Percentiles rank a stretch among this genome's conserved stretches.
These are phyloP conservation scores for Stenoptilia bipunctidactyla DNA, from an alignment of 2,888 invertebrate species.

Conservation along the genomic window DNA sequence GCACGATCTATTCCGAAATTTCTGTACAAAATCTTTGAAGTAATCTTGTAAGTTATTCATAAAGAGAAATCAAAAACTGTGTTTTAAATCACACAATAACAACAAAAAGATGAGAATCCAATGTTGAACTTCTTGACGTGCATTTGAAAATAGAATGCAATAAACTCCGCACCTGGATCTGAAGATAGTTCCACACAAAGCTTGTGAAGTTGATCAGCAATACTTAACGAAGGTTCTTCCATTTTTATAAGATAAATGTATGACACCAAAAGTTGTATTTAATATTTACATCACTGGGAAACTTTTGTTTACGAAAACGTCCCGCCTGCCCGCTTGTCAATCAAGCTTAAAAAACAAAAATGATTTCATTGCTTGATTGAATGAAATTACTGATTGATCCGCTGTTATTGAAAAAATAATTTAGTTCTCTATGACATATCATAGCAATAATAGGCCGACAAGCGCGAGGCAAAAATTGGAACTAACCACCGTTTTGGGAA, in stretches of 20 bases:
- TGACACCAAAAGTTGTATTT: no score
- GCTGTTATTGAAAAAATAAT: no score
- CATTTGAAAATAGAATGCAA: no score
- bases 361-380: neutral
- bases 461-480: no score
- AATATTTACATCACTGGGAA: no score
- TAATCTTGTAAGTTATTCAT: slow-evolving; percentile 41
- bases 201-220: slow-evolving; percentile 44
- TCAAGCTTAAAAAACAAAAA: neutral
- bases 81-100: slow-evolving; percentile 1
- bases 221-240: neutral
- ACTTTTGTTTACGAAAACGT: no score
- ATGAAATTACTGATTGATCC: no score
- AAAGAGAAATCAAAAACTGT: slow-evolving; percentile 8
- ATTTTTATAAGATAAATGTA: neutral
- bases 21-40: slow-evolving; percentile 23
- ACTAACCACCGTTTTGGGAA: no score
- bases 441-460: no score
- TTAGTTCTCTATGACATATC: no score
- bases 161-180: slow-evolving; percentile 38
- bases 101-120: neutral
- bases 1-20: slow-evolving; percentile 23
- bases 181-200: slow-evolving; percentile 49
- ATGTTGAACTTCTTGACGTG: neutral
- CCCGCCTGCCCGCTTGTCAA: neutral